Evolutionary conservation across 1,140 invertebrate genomes (phyloP).

Genomic region (Brachionus rubens): DNA sequence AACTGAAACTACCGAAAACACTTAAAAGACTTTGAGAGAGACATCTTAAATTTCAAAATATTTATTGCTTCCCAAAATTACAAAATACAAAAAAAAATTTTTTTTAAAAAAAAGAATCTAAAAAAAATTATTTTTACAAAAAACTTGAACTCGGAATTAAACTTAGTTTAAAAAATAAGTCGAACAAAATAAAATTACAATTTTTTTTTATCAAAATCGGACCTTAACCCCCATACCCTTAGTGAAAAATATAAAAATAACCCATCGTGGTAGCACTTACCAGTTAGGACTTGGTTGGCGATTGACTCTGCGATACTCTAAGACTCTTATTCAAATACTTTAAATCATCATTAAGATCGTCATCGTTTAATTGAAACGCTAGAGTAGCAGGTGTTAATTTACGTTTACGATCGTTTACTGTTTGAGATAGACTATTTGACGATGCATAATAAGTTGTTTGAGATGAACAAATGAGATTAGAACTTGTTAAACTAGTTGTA

Average conservation of each 20-base stretch:
- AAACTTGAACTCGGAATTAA: no score
- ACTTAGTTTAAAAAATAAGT: no score
- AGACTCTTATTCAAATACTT: conserved; percentile 12
- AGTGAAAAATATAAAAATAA: background rate
- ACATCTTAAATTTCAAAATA: no score
- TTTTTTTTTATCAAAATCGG: no score
- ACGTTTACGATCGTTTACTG: conserved; percentile 1
- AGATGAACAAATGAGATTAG: background rate
- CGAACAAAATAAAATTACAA: no score
- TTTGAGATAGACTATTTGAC: background rate
- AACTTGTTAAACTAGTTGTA: background rate
- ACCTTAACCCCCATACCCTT: background rate
- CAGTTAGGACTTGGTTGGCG: background rate
- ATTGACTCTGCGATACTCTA: background rate
- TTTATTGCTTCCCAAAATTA: no score
- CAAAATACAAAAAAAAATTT: no score
- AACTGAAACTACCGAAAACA: no score
- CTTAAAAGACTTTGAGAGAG: no score
- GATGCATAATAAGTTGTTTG: background rate
- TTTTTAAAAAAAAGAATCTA: no score
- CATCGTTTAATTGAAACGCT: conserved; percentile 1
- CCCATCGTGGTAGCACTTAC: background rate
- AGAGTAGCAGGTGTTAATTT: background rate
- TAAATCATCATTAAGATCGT: conserved; percentile 28
- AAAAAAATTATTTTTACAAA: no score